Evolutionary conservation across 2,888 invertebrate genomes (phyloP), one percentile per base, ranked within the genome.

Genomic region (Caenorhabditis sp.): DNA sequence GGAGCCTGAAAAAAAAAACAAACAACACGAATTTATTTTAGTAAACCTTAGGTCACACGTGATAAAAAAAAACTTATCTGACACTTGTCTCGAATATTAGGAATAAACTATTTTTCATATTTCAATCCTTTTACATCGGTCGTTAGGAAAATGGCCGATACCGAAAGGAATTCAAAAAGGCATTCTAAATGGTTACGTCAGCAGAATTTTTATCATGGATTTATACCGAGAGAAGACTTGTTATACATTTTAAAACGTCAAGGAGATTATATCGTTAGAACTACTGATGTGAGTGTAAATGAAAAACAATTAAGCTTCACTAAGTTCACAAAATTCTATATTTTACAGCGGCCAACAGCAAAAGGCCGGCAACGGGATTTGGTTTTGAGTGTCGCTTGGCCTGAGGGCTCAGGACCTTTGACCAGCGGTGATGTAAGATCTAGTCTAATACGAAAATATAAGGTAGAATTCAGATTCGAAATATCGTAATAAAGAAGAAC

Each of bases 381-480:
- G 12, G 68, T 72, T 2, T 26, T 72, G 36, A 72, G 72, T 23
- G 21, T 72, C 17, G 64, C 62, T 3, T 72, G 72, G 67, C 67
- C 72, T 0, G n/a, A 23, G 0, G 56, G 12, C 4, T 26, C 25
- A 4, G 26, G 26, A 12, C 10, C 43, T 43, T 14, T 43, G 43
- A 14, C 17, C 12, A 43, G 7, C 17, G 17, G 5, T 43, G 73
- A 73, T 57, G 71, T 71, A 49, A n/a, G 31, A 31, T 7, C n/a
- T n/a, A n/a, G n/a, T n/a, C n/a, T n/a, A 31, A 4, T 31, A 31
- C 31, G 4, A 31, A 31, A 31, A 31, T 31, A 31, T 31, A 7
- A n/a, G n/a, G 31, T 38, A 2, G 20, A 38, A 12, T 71, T 49
- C 64, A 71, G 71, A 65, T 72, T 26, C 64, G 62, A 26, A 68